These are phyloP conservation scores for Perodicticus potto DNA, from an alignment of 2,797 vertebrate species.

Conservation along the genomic window DNA sequence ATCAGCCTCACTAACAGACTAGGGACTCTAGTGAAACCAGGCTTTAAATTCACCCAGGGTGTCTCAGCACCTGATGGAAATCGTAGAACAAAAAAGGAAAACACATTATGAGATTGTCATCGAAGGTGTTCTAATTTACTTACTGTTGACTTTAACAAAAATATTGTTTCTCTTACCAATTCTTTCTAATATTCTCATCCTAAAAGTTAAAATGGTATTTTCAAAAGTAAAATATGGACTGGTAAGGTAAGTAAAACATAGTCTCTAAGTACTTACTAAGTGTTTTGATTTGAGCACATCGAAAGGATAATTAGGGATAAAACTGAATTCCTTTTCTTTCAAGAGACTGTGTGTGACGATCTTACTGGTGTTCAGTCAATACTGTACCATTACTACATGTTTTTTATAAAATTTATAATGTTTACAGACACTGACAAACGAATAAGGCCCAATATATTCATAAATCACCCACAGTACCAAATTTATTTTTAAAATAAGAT, in stretches of 20 bases:
- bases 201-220: constrained; percentile 28
- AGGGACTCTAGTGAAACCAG: neutral
- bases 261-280: neutral
- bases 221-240: neutral
- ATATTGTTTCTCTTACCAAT: neutral
- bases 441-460: neutral
- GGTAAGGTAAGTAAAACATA: neutral
- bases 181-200: neutral
- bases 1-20: neutral
- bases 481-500: constrained; percentile 45
- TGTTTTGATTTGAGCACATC: neutral
- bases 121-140: neutral
- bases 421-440: constrained; percentile 25
- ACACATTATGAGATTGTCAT: neutral
- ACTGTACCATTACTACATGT: neutral
- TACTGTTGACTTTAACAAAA: neutral
- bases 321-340: constrained; percentile 7
- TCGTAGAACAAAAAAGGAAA: constrained; percentile 31
- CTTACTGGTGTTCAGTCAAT: neutral
- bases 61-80: constrained; percentile 7
- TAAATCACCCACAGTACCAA: constrained; percentile 13
- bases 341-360: neutral
- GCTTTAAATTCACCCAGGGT: neutral
- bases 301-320: constrained; percentile 33
- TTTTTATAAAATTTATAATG: constrained; percentile 38